Evolutionary conservation across 2,888 invertebrate species (phyloP).

Genomic region (Apocheima hispidaria): DNA sequence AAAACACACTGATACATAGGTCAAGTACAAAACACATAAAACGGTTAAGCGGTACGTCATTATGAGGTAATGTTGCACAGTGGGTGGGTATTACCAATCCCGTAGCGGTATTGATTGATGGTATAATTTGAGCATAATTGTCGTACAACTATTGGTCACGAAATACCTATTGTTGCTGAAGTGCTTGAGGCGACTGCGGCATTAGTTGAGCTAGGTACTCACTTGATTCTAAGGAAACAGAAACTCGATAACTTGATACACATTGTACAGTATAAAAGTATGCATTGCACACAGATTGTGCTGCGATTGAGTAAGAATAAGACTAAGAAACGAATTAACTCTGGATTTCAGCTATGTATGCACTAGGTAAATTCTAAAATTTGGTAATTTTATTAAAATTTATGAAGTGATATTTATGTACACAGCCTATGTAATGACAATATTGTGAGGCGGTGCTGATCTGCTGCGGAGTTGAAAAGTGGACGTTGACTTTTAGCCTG

Average conservation of each 20-base stretch:
- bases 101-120: conserved; percentile 75
- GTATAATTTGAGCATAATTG: conserved; percentile 77
- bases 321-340: no score
- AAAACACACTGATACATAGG: conserved; percentile 19
- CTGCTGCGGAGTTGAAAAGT: no score
- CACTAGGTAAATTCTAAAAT: no score
- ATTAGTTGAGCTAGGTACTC: conserved; percentile 12
- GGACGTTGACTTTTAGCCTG: no score
- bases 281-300: no score
- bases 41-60: conserved; percentile 41
- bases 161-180: conserved; percentile 57
- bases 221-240: background rate
- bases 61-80: conserved; percentile 45
- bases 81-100: conserved; percentile 57
- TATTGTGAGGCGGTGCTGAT: no score
- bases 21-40: conserved; percentile 38
- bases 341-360: no score
- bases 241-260: background rate
- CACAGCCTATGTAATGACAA: no score
- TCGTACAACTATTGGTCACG: conserved; percentile 76
- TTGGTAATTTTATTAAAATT: no score
- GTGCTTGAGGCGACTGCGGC: conserved; percentile 45
- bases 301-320: no score
- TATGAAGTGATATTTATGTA: no score
- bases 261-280: no score